These are phyloP conservation scores for Dromococcyx pavoninus DNA, from an alignment of 2,797 vertebrate species.

Conservation along the genomic window DNA sequence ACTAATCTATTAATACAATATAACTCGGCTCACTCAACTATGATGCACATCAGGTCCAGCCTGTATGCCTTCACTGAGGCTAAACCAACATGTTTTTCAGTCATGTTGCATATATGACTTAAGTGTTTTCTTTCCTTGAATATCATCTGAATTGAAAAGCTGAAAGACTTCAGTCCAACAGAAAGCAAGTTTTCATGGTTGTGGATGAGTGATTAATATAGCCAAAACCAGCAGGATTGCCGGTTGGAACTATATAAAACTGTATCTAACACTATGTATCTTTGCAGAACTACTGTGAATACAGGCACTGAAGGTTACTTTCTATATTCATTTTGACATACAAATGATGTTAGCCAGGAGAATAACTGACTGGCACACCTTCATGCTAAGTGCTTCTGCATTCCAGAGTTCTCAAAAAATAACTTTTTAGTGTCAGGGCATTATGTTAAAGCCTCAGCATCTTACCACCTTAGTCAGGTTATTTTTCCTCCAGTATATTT, in stretches of 20 bases:
- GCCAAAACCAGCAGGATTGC: neutral
- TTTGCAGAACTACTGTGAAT: neutral
- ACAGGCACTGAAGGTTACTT: neutral
- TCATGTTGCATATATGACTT: neutral
- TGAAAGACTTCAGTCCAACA: neutral
- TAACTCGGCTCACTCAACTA: neutral
- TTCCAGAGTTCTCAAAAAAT: neutral
- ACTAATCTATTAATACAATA: neutral
- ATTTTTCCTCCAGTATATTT: neutral
- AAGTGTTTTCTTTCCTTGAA: neutral
- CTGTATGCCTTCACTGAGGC: neutral
- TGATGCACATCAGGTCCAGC: neutral
- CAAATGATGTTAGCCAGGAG: neutral
- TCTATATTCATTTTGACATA: neutral
- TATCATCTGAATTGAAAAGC: neutral
- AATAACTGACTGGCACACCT: neutral
- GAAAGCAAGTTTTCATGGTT: neutral
- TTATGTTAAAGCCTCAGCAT: neutral
- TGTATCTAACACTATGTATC: neutral
- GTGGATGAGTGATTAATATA: neutral
- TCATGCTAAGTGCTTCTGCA: neutral
- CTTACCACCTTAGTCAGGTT: neutral
- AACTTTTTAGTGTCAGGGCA: accelerated
- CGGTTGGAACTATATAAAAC: neutral
- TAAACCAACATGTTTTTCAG: neutral